Conservation (phyloP, 2,888 invertebrate species). For the Phyllotreta cruciferae region DNA sequence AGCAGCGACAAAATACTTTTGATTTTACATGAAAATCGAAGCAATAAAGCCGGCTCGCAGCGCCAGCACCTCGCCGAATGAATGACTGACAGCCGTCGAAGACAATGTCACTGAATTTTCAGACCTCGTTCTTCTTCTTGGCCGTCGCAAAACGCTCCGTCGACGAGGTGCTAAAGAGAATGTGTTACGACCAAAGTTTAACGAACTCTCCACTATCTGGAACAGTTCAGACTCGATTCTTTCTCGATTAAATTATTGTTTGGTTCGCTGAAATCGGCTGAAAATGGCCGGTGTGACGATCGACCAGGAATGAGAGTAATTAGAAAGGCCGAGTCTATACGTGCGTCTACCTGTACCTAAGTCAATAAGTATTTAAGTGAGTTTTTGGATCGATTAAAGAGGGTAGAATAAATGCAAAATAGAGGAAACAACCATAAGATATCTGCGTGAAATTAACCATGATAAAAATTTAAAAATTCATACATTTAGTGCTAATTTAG, state of each 20-base stretch:
- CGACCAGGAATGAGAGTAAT: background rate
- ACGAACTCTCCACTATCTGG: slow-evolving; percentile 48
- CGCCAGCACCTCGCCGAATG: background rate
- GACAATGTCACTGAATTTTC: slow-evolving; percentile 31
- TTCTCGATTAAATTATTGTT: slow-evolving; percentile 43
- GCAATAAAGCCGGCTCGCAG: no score
- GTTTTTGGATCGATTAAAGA: no score
- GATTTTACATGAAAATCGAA: no score
- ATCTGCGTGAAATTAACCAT: no score
- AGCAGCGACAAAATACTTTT: no score
- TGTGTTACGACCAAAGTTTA: slow-evolving; percentile 48
- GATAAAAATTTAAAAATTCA: no score
- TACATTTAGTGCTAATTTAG: no score
- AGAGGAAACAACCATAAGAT: no score
- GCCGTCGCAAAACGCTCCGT: slow-evolving; percentile 32
- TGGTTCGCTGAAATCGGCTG: slow-evolving; percentile 39
- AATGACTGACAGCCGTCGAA: slow-evolving; percentile 29
- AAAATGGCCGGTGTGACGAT: slow-evolving; percentile 21
- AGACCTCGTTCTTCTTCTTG: slow-evolving; percentile 34
- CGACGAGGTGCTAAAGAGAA: slow-evolving; percentile 45
- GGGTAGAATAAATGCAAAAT: no score
- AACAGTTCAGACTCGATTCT: slow-evolving; percentile 45
- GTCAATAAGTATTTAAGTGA: no score
- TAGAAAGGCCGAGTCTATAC: background rate
- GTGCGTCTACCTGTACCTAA: background rate